These are phyloP conservation scores for Typhlomys cinereus DNA, from an alignment of 2,113 vertebrate species.

Conservation along the genomic window DNA sequence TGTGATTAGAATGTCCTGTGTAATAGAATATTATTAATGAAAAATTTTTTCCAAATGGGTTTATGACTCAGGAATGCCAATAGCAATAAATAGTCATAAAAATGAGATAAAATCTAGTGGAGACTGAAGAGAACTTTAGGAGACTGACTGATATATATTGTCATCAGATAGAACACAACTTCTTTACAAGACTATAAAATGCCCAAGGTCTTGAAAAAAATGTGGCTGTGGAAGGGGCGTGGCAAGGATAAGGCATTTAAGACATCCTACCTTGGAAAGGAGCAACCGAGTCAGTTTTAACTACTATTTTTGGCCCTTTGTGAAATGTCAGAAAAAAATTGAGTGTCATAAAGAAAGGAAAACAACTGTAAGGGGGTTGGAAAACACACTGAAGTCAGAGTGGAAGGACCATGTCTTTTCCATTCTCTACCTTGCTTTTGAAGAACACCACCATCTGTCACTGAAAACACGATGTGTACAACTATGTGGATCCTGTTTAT, in stretches of 20 bases:
- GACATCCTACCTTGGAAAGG: background rate
- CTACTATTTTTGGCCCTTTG: background rate
- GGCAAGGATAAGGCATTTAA: constrained; percentile 1
- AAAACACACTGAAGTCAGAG: background rate
- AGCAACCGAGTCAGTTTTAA: constrained; percentile 57
- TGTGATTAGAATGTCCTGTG: background rate
- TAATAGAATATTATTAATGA: constrained; percentile 40
- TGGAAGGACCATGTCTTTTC: background rate
- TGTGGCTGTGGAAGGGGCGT: constrained; percentile 38
- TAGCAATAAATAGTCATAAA: constrained; percentile 79
- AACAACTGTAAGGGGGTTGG: background rate
- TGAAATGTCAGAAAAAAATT: constrained; percentile 24
- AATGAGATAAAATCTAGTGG: constrained; percentile 74
- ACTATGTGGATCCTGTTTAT: background rate
- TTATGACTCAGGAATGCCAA: constrained; percentile 73
- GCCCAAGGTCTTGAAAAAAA: constrained; percentile 63
- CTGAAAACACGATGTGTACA: background rate
- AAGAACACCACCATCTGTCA: background rate
- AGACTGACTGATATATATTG: constrained; percentile 38
- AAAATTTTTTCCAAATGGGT: background rate
- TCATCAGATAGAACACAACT: constrained; percentile 34
- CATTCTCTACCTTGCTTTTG: background rate
- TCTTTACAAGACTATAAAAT: constrained; percentile 67
- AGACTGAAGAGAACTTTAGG: constrained; percentile 60
- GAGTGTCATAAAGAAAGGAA: background rate